phyloP scores from a whole-genome alignment of 2,113 vertebrate species.

The Sakesphorus luctuosus region DNA sequence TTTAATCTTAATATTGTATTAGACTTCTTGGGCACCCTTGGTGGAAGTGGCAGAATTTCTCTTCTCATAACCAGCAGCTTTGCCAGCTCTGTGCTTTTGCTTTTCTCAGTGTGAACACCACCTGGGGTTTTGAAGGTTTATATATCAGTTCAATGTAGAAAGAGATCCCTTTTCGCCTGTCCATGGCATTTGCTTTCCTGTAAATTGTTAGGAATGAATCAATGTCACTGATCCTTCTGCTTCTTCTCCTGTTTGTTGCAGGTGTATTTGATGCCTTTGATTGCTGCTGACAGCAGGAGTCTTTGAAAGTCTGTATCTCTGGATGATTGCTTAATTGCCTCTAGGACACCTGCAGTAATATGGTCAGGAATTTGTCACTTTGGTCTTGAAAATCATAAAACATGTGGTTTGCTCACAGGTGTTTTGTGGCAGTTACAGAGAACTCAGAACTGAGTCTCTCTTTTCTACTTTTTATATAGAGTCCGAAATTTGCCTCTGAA shows the following conservation, averaged over 20 bases:
- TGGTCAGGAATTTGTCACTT: not conserved
- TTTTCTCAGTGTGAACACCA: not conserved
- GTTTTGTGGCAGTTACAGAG: not conserved
- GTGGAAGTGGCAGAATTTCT: not conserved
- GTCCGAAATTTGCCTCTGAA: not conserved
- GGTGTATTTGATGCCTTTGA: not conserved
- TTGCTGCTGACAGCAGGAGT: not conserved
- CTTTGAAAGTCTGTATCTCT: not conserved
- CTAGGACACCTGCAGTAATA: not conserved
- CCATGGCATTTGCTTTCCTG: not conserved
- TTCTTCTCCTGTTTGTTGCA: not conserved
- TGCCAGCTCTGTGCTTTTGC: not conserved
- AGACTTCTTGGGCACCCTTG: not conserved
- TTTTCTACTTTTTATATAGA: not conserved
- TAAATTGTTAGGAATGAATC: not conserved
- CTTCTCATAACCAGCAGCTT: not conserved
- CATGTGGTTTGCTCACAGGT: not conserved
- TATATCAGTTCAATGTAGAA: not conserved
- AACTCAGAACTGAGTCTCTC: not conserved
- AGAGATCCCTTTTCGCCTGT: not conserved
- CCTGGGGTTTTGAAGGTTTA: not conserved
- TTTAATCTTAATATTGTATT: not conserved
- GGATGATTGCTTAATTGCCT: conserved; percentile 7
- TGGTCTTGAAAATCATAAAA: not conserved
- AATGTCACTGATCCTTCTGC: not conserved